A percentile compares a stretch with the other conserved stretches of the same genome.
Evolutionary conservation across 2,113 vertebrate genomes (phyloP).

Genomic region (Pogonocichla stellata): DNA sequence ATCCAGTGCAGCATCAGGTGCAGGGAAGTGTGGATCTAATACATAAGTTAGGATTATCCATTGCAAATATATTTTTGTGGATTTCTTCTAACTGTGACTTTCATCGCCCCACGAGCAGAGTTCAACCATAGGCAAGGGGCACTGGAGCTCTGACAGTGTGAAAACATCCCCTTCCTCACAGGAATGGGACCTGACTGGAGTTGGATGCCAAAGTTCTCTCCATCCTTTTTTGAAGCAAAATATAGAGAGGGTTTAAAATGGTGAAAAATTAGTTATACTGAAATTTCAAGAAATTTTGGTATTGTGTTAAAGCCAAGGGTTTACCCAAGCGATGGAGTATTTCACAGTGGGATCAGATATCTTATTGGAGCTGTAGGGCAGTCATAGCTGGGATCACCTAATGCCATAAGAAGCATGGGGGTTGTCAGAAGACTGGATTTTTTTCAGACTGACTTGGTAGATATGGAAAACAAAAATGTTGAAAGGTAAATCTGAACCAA

Average conservation of each 20-base stretch:
- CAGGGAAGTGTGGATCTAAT: neutral
- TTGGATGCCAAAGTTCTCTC: neutral
- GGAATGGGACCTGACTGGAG: neutral
- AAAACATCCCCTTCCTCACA: neutral
- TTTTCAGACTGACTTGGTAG: neutral
- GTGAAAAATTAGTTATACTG: neutral
- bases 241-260: neutral
- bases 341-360: neutral
- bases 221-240: neutral
- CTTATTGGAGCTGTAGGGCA: neutral
- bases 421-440: neutral
- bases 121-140: neutral
- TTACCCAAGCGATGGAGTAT: neutral
- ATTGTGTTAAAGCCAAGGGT: neutral
- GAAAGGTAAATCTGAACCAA: neutral
- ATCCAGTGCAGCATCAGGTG: neutral
- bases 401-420: neutral
- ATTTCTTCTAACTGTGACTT: neutral
- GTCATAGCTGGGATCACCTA: neutral
- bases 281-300: neutral
- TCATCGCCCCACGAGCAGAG: neutral
- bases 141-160: neutral
- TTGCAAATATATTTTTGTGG: neutral
- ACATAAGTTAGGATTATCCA: neutral
- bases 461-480: neutral